Evolutionary conservation across 2,888 invertebrate genomes (phyloP).

Genomic region (Entomobrya multifasciata): DNA sequence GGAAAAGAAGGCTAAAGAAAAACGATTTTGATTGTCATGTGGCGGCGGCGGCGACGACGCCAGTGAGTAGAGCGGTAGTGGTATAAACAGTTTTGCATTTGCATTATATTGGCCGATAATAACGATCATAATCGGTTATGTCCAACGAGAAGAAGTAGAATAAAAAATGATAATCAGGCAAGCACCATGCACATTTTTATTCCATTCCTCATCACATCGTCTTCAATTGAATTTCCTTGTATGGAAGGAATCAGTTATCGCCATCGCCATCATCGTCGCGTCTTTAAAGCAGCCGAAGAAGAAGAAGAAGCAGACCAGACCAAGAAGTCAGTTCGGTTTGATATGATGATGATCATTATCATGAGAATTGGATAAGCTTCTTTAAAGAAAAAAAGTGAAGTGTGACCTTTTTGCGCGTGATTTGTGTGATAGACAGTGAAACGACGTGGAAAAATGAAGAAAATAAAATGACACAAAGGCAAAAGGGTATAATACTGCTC

Average conservation of each 20-base stretch:
- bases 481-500: conserved; percentile 25
- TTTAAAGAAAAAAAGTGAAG: conserved; percentile 34
- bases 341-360: conserved; percentile 23
- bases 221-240: conserved; percentile 70
- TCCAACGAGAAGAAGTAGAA: conserved; percentile 28
- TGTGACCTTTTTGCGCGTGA: conserved; percentile 28
- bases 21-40: conserved; percentile 56
- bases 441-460: conserved; percentile 34
- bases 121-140: conserved; percentile 30
- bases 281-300: neutral
- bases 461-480: conserved; percentile 14
- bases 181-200: neutral
- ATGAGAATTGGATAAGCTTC: conserved; percentile 39
- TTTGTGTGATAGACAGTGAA: conserved; percentile 42
- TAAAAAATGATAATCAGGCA: conserved; percentile 38
- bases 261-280: neutral
- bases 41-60: conserved; percentile 19
- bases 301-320: neutral
- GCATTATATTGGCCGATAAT: conserved; percentile 20
- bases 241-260: conserved; percentile 66
- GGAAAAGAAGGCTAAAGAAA: conserved; percentile 67
- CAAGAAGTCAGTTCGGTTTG: conserved; percentile 1
- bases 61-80: too few species aligned
- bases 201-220: conserved; percentile 42
- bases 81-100: too few species aligned